A percentile compares a stretch with the other conserved stretches of the same genome.
phyloP scores from a whole-genome alignment of 2,888 invertebrate species.

The Drosophila paranaensis region DNA sequence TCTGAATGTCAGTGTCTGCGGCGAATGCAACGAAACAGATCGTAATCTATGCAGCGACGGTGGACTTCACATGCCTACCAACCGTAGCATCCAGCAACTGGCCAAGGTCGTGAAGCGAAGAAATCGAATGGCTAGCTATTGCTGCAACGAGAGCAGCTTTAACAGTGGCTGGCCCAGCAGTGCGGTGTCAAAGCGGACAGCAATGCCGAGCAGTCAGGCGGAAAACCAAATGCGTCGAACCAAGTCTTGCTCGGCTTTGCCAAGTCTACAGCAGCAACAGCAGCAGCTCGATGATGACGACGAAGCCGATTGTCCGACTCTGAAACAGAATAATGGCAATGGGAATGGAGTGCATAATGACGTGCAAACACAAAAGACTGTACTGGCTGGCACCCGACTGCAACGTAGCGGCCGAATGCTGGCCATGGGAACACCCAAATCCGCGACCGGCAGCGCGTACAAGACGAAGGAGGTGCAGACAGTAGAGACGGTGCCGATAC shows the following conservation, averaged over 20 bases:
- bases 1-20: slow-evolving; percentile 60
- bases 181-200: slow-evolving; percentile 42
- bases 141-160: slow-evolving; percentile 85
- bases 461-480: slow-evolving; percentile 87
- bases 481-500: slow-evolving; percentile 89
- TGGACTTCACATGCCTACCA: slow-evolving; percentile 87
- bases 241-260: slow-evolving; percentile 88
- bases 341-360: slow-evolving; percentile 27
- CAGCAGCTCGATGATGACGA: slow-evolving; percentile 50
- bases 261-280: slow-evolving; percentile 40
- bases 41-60: slow-evolving; percentile 87
- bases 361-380: slow-evolving; percentile 49
- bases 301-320: slow-evolving; percentile 68
- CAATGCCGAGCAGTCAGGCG: slow-evolving; percentile 26
- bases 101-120: slow-evolving; percentile 86
- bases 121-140: slow-evolving; percentile 88
- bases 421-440: slow-evolving; percentile 63
- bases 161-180: slow-evolving; percentile 31
- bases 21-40: slow-evolving; percentile 85
- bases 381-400: slow-evolving; percentile 57
- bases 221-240: slow-evolving; percentile 86
- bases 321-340: slow-evolving; percentile 54
- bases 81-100: slow-evolving; percentile 86
- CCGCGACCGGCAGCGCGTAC: slow-evolving; percentile 32
- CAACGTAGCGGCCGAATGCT: slow-evolving; percentile 78